These are phyloP conservation scores for Cacoxenus indagator DNA, from an alignment of 2,888 invertebrate genomes.

Conservation along the genomic window DNA sequence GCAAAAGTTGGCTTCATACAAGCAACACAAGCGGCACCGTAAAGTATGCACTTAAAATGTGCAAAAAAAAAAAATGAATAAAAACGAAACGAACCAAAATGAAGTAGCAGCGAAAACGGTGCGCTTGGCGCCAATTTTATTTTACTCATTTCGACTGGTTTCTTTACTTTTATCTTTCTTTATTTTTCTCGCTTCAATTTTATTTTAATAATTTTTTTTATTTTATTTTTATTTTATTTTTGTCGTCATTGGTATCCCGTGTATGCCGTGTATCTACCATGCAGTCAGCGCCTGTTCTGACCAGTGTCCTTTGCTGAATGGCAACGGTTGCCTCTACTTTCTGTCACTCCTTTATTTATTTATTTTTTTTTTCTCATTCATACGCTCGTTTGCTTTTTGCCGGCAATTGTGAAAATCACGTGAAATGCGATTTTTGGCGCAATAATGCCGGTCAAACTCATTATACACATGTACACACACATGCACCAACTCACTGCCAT, in stretches of 20 bases:
- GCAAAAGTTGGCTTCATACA: background rate
- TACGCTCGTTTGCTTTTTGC: background rate
- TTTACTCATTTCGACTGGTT: background rate
- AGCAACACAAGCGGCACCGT: background rate
- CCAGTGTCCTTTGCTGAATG: constrained; percentile 6
- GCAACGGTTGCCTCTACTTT: background rate
- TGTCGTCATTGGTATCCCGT: constrained; percentile 4
- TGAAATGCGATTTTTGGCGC: background rate
- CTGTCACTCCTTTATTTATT: background rate
- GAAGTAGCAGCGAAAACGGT: background rate
- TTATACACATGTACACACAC: background rate
- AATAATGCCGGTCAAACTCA: constrained; percentile 23
- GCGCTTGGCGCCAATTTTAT: constrained; percentile 21
- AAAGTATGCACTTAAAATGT: constrained; percentile 13
- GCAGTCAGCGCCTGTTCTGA: background rate
- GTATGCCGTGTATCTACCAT: background rate
- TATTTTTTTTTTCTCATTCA: background rate
- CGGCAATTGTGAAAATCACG: constrained; percentile 10
- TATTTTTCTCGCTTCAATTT: constrained; percentile 11
- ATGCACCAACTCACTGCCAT: background rate
- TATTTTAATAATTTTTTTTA: constrained; percentile 13
- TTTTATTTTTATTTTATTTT: constrained; percentile 15
- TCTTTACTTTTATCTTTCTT: background rate
- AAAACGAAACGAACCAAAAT: background rate
- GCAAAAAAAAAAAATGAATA: background rate